phyloP scores from a whole-genome alignment of 2,113 vertebrate genomes.

The Neodontobutis hainanensis region DNA sequence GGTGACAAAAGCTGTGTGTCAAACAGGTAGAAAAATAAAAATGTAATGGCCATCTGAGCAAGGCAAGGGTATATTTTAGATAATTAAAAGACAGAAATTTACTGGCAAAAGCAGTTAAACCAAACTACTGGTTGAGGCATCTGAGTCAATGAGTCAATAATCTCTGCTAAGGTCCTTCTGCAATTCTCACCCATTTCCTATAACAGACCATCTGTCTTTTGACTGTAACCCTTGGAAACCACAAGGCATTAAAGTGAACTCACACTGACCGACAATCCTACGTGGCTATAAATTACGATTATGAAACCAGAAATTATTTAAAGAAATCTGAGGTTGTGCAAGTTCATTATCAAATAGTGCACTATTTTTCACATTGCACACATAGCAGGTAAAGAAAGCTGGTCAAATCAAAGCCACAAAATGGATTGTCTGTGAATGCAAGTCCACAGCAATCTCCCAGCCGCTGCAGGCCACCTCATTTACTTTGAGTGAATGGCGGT shows the following conservation, averaged over 20 bases:
- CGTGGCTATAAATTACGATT: constrained; percentile 31
- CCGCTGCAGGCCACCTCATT: constrained; percentile 72
- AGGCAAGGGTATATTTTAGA: constrained; percentile 62
- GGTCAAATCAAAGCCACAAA: constrained; percentile 27
- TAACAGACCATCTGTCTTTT: constrained; percentile 14
- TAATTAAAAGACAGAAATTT: constrained; percentile 52
- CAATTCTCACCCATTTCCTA: constrained; percentile 62
- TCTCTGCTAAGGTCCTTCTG: constrained; percentile 73
- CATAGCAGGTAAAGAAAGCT: constrained; percentile 50
- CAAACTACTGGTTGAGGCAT: constrained; percentile 56
- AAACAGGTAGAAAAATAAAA: constrained; percentile 33
- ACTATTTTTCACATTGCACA: constrained; percentile 66
- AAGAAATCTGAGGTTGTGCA: constrained; percentile 67
- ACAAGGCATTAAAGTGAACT: constrained; percentile 56
- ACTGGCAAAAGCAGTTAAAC: constrained; percentile 52
- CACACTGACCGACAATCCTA: constrained; percentile 48
- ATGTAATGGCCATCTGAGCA: constrained; percentile 59
- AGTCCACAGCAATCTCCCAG: constrained; percentile 37
- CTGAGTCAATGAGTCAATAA: constrained; percentile 49
- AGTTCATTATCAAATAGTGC: constrained; percentile 72
- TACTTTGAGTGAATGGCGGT: constrained; percentile 87
- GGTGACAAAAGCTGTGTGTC: constrained; percentile 55
- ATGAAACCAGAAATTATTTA: constrained; percentile 28
- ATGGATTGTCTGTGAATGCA: constrained; percentile 41
- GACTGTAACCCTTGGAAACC: constrained; percentile 34